Base-by-base conservation (phyloP, 2,888 invertebrate species). In the Meiosimyza platycephala region DNA sequence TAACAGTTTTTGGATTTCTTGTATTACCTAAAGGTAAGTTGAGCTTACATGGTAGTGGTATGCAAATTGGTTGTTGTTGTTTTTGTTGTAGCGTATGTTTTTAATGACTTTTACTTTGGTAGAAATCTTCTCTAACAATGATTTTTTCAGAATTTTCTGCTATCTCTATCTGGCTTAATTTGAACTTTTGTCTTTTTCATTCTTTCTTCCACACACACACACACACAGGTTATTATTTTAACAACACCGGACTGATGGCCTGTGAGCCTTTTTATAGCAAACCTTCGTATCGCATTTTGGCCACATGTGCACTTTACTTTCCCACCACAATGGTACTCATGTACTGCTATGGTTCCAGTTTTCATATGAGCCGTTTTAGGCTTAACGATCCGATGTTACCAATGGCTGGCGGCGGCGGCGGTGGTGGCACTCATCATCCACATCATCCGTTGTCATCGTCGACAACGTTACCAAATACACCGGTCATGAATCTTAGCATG, bases 291-390 rank as follows among this genome's bases (percentile, higher is more conserved):
- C 92, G 95, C 82, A 95, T 95, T 81, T 88, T 95, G 78, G 92
- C 95, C 74, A 95, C 95, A 80, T 95, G 95, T 87, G 93, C 94
- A 76, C 94, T 95, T 88, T 96, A 95, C 87, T 95, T 95, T 82
- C 95, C 95, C 28, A 95, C 95, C 40, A 95, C 95, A 48, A 95
- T 95, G 95, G 94, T 95, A 75, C 89, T 95, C 81, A 95, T 95
- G 95, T 95, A 95, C 86, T 95, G 95, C 88, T 95, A 95, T 84
- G 95, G 95, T 50, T 95, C 95, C 28, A 95, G 95, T 65, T 95
- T 95, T 85, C 95, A 95, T 88, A 94, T 94, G 83, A 95, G 94
- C 88, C 94, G 94, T 87, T 91, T 93, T 77, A 90, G 94, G 76
- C 89, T 86, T 77, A 85, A 86, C 79, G 86, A 86, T 79, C 85